Conservation (phyloP, 2,797 vertebrate genomes). For the Falco rusticolus region DNA sequence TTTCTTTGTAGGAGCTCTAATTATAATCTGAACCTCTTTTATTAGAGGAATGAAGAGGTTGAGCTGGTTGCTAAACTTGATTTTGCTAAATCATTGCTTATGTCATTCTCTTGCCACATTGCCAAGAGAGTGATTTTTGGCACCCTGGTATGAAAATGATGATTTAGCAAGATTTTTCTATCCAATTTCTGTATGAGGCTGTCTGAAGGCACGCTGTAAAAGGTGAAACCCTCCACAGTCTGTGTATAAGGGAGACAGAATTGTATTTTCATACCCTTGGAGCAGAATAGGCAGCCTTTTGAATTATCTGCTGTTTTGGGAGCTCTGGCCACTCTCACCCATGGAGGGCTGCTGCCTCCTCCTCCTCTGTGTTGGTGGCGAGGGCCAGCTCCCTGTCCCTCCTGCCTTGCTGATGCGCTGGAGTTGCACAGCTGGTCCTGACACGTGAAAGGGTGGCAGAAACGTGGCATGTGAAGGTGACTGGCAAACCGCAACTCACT, state of each 20-base stretch:
- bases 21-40: background rate
- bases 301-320: background rate
- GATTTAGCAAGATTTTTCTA: background rate
- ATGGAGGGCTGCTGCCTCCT: background rate
- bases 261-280: background rate
- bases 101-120: background rate
- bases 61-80: background rate
- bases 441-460: background rate
- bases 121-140: background rate
- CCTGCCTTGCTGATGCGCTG: accelerated
- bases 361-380: background rate
- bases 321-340: background rate
- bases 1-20: background rate
- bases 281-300: background rate
- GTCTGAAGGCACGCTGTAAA: background rate
- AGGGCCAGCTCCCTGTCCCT: background rate
- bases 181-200: background rate
- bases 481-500: background rate
- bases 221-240: background rate
- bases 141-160: background rate
- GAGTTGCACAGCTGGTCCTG: background rate
- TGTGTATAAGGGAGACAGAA: background rate
- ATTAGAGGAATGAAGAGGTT: background rate
- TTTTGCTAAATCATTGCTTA: background rate
- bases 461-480: background rate